Evolutionary conservation across 2,797 vertebrate genomes (phyloP).

Genomic region (Gymnothorax reevesii): DNA sequence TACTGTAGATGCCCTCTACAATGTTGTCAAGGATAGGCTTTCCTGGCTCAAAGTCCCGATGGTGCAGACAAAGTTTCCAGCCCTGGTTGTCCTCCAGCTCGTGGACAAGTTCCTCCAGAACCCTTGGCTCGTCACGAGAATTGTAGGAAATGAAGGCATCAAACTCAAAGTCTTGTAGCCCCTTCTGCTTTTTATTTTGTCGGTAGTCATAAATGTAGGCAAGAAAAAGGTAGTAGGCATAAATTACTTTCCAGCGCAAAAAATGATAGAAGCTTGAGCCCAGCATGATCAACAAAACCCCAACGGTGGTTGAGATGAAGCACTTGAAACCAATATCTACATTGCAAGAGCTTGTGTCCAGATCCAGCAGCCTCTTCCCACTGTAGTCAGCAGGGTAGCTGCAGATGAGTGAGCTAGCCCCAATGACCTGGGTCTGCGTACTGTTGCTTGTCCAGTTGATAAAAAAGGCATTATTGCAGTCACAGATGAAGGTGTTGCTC

Average conservation of each 20-base stretch:
- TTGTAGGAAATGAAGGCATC: conserved; percentile 76
- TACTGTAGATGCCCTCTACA: conserved; percentile 72
- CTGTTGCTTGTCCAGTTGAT: conserved; percentile 41
- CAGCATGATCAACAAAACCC: conserved; percentile 46
- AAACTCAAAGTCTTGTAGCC: conserved; percentile 45
- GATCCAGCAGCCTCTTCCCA: conserved; percentile 51
- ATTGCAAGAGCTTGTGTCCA: conserved; percentile 49
- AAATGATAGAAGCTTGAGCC: conserved; percentile 58
- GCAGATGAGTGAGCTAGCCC: conserved; percentile 58
- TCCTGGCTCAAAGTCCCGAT: conserved; percentile 73
- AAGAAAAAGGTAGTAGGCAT: conserved; percentile 64
- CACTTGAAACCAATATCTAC: conserved; percentile 44
- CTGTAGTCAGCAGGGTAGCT: conserved; percentile 53
- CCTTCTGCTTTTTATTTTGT: conserved; percentile 43
- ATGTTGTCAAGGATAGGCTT: conserved; percentile 75
- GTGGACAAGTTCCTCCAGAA: conserved; percentile 61
- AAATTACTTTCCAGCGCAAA: conserved; percentile 62
- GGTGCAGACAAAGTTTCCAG: conserved; percentile 73
- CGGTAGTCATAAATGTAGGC: conserved; percentile 56
- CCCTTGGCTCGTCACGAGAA: conserved; percentile 66
- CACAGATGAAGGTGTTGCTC: conserved; percentile 61
- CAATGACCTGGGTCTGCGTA: conserved; percentile 58
- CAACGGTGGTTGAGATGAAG: conserved; percentile 46
- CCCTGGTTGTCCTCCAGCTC: conserved; percentile 67
- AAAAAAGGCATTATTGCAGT: conserved; percentile 63